Base-by-base conservation (phyloP, 2,888 invertebrate species). In the Parascotia fuliginaria region DNA sequence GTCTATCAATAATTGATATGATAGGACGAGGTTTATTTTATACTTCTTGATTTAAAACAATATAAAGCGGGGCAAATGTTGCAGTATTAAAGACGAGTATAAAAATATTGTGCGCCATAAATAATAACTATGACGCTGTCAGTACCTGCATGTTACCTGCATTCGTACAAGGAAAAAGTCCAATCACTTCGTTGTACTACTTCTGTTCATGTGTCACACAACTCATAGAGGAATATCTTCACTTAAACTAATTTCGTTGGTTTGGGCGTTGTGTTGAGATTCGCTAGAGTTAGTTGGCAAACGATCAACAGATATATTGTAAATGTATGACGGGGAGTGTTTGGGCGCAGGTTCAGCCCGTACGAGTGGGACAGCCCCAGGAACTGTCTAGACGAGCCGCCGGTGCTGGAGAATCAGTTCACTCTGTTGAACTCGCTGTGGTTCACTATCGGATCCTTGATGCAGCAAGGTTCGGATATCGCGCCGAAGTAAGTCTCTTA, bases 291-390 rank as follows among this genome's bases (percentile, higher is more conserved):
- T 54, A 33, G 43, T 65, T 56, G 55, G 60, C 55, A 50, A 58
- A 44, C 43, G 22, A 39, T 53, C 33, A 55, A 53, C 46, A 50
- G 28, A 45, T 49, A 55, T 50, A 56, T 57, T 56, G 42, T 65
- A 61, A 70, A 59, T 79, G 65, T 79, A 75, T 83, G 79, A 81
- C 67, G 73, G 78, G 83, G 77, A 73, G 75, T 85, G 74, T 91
- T 90, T 92, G 89, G 89, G 85, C 89, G 75, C 93, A 96, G 97
- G 94, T 95, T 96, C 94, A 96, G 96, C 89, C 97, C 98, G 75
- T 97, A 97, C 93, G 98, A 98, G 94, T 97, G 97, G 97, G 96
- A 97, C 93, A 96, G 96, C 93, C 96, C 97, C 70, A 94, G 96
- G 93, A 95, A 95, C 82, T 96, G 96, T 93, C 94, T 96, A 89